Conservation (phyloP, 2,888 invertebrate species). For the Drosophila hamatofila region DNA sequence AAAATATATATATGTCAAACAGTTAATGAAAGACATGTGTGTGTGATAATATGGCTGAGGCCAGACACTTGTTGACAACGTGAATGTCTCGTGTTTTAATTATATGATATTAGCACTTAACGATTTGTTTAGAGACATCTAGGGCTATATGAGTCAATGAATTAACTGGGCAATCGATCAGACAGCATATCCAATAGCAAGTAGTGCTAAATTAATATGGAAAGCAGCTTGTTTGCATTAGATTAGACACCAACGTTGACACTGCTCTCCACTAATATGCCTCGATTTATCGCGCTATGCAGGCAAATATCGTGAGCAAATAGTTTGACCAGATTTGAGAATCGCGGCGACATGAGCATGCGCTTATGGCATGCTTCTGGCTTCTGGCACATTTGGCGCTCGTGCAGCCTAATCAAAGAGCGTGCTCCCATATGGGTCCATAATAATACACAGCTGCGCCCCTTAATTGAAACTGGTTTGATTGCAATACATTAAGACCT, state of each 20-base stretch:
- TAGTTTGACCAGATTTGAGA: constrained; percentile 21
- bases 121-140: constrained; percentile 3
- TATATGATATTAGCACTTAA: constrained; percentile 37
- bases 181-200: neutral
- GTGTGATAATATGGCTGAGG: constrained; percentile 25
- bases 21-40: constrained; percentile 8
- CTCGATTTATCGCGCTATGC: constrained; percentile 10
- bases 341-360: constrained; percentile 33
- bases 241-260: constrained; percentile 24
- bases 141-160: neutral
- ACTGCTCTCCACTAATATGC: constrained; percentile 18
- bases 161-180: neutral
- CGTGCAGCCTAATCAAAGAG: constrained; percentile 1
- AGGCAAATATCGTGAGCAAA: constrained; percentile 50
- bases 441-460: neutral
- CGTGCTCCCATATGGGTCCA: constrained; percentile 17
- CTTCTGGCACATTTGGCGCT: constrained; percentile 2
- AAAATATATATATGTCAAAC: constrained; percentile 21
- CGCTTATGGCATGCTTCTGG: constrained; percentile 28
- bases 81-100: constrained; percentile 42
- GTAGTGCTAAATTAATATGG: neutral
- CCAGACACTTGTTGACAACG: constrained; percentile 59
- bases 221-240: constrained; percentile 41
- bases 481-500: neutral
- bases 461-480: constrained; percentile 1